Evolutionary conservation across 2,888 invertebrate species (phyloP), one percentile per base, ranked within the genome.

Genomic region (Eupithecia tripunctaria): DNA sequence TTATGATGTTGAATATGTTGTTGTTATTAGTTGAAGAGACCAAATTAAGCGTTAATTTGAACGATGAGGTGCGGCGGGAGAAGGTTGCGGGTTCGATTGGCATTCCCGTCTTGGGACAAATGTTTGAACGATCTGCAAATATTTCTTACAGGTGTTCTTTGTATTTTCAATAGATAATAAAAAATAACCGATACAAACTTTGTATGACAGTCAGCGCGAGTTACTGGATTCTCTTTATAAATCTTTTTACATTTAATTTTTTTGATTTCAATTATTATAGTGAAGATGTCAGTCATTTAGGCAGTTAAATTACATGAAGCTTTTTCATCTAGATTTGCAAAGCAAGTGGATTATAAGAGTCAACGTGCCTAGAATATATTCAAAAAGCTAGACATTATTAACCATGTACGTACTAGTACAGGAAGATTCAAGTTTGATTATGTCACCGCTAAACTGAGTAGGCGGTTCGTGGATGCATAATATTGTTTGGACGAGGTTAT

Each of bases 391-490:
- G 62, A 32, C n/a, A 12, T 63, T 29, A 29, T 29, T 60, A 60
- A 15, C 36, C 15, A 1, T 32, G 32, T 36, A 14, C 27, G 2
- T 29, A n/a, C n/a, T n/a, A n/a, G n/a, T n/a, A 63, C 36, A 36
- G 72, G 76, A 68, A 76, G 75, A 78, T 78, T 66, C 70, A 70
- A 43, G 71, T 73, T 76, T 75, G 78, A 76, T 78, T 78, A 75
- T 78, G 75, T 75, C 76, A 78, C 75, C 72, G 36, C 32, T 67
- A 65, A 64, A 72, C 63, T 67, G 41, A 67, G 76, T 60, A 72
- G 74, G 71, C 68, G 68, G 56, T 74, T 41, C 43, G 51, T 68
- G 75, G 71, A 78, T 76, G 68, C 71, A 75, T 75, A 76, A 78
- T 76, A 71, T 75, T 76, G 59, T 68, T 64, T 68, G n/a, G 51